Conservation (phyloP, 37 sponge, comb jelly and placozoan species). For the Crambe crambe region DNA sequence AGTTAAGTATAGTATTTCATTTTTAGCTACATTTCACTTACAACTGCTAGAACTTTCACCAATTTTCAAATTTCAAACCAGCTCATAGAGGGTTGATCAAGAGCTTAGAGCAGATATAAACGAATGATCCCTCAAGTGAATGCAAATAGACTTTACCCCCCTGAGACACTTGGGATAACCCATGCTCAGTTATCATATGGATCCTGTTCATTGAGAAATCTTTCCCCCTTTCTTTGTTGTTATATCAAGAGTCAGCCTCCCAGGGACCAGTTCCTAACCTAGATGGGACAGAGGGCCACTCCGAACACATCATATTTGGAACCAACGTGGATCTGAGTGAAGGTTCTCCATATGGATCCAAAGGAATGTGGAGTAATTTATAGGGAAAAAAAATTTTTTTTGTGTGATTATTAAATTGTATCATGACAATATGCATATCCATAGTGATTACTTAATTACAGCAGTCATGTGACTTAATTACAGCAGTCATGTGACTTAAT, state of each 20-base stretch:
- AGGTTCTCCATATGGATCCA: background rate
- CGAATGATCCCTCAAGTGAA: too few relatives aligned
- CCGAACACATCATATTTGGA: conserved; percentile 56
- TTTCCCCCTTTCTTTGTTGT: background rate
- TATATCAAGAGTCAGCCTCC: conserved; percentile 19
- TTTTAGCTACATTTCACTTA: too few relatives aligned
- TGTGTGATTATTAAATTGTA: background rate
- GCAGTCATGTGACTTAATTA: background rate
- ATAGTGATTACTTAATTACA: background rate
- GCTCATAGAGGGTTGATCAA: too few relatives aligned
- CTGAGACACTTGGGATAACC: too few relatives aligned
- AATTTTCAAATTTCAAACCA: too few relatives aligned
- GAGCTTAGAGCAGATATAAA: too few relatives aligned
- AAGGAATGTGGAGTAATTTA: background rate
- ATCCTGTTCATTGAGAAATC: background rate
- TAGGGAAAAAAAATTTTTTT: background rate
- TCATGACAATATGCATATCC: background rate
- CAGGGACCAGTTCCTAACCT: conserved; percentile 40
- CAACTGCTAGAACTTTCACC: too few relatives aligned
- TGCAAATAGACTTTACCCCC: too few relatives aligned
- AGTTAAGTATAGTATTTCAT: too few relatives aligned
- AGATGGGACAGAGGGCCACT: conserved; percentile 62
- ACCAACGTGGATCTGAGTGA: conserved; percentile 50
- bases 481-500: too few relatives aligned
- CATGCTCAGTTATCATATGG: background rate